Evolutionary conservation across 2,888 invertebrate genomes (phyloP), one percentile per base, ranked within the genome.

Genomic region (Prenolepis imparis): DNA sequence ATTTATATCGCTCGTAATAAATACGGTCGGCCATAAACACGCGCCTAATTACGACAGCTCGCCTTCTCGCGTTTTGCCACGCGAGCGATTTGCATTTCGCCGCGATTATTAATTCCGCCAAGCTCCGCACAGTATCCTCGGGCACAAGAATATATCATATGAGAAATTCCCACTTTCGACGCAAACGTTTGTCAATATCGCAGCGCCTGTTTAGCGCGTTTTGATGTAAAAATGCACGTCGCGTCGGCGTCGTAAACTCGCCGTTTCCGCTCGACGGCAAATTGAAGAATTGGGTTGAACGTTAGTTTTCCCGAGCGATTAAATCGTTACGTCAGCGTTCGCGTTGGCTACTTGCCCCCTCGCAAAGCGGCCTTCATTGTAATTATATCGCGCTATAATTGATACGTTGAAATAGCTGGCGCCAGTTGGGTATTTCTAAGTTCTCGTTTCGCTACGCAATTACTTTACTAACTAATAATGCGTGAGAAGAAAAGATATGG

Each of bases 71-170:
- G 68, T 59, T 72, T 72, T 74, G 74, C 80, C 73, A 81, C 68
- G 57, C 81, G 83, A 87, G 1, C 83, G 74, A 89, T 88, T 90
- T 88, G 87, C 89, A 89, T 90, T 86, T 88, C 67, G 44, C 74
- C 63, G 84, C 81, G 84, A 90, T 90, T 89, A 89, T 90, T 84
- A 86, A 61, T 59, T 86, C 84, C 72, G 63, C 61, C 83, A 80
- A 21, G 64, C 32, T 41, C n/a, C 41, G 48, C 66, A 48, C 66
- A 41, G 52, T 52, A 18, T 28, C 12, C 24, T 8, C 36, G 36
- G n/a, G 28, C 15, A 28, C 3, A 4, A 18, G 12, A 41, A 11
- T 44, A 32, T 44, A 32, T 66, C 44, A 36, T 32, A 36, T 32
- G 39, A 78, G 36, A 9, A 78, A 52, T 66, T 36, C 11, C 59